Conservation (phyloP, 2,797 vertebrate species). For the Hyperoplus immaculatus region DNA sequence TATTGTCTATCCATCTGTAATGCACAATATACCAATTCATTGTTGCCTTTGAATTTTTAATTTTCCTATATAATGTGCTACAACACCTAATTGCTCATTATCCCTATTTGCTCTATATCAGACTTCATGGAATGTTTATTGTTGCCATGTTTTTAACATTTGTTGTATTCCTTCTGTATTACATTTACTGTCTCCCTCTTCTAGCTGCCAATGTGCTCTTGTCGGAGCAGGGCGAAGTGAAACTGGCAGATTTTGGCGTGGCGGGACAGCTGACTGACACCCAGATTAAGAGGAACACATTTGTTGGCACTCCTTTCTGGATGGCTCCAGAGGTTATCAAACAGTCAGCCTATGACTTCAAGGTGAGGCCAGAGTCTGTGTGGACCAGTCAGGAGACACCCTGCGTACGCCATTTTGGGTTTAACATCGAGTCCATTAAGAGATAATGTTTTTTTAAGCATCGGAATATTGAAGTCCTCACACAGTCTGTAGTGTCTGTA, state of each 20-base stretch:
- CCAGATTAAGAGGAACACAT: slow-evolving; percentile 99
- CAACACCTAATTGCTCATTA: neutral
- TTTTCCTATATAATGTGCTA: neutral
- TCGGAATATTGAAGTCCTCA: neutral
- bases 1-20: neutral
- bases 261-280: slow-evolving; percentile 98
- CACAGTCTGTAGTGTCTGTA: neutral
- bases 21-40: neutral
- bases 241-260: slow-evolving; percentile 98
- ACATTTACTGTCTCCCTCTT: slow-evolving; percentile 4
- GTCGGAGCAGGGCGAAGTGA: slow-evolving; percentile 98
- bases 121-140: neutral
- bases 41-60: slow-evolving; percentile 4
- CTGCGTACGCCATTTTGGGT: neutral
- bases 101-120: neutral
- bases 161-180: neutral
- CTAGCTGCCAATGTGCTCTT: slow-evolving; percentile 96
- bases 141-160: neutral
- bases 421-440: neutral
- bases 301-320: slow-evolving; percentile 99
- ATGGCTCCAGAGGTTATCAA: slow-evolving; percentile 99
- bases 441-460: neutral
- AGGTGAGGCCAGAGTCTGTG: slow-evolving; percentile 84
- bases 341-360: slow-evolving; percentile 99
- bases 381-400: neutral